Conservation (phyloP, 2,113 vertebrate genomes). For the Anser cygnoides region DNA sequence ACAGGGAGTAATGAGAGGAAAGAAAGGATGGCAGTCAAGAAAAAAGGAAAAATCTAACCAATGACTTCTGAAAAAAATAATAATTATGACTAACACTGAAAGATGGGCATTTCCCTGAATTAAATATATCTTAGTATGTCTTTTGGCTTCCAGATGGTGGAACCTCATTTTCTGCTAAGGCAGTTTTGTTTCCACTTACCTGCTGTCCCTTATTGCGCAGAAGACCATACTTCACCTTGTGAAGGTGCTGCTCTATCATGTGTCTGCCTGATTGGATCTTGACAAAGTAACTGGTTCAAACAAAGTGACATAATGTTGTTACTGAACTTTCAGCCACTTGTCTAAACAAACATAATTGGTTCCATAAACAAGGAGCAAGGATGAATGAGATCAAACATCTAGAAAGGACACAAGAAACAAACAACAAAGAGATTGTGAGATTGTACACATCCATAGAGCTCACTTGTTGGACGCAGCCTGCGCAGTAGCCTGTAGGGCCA, state of each 20-base stretch:
- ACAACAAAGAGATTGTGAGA: neutral
- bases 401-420: neutral
- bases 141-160: neutral
- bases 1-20: neutral
- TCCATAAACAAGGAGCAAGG: neutral
- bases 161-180: neutral
- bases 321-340: neutral
- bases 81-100: neutral
- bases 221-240: neutral
- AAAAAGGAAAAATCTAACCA: neutral
- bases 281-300: neutral
- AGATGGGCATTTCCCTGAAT: neutral
- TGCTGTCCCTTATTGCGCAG: neutral
- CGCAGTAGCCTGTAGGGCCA: neutral
- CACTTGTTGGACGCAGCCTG: neutral
- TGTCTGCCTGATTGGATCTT: neutral
- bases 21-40: neutral
- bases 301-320: neutral
- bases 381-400: neutral
- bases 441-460: neutral
- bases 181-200: neutral
- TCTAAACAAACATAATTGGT: rapidly evolving
- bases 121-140: neutral
- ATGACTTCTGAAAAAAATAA: neutral
- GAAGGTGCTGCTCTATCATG: neutral